A percentile compares a stretch with the other conserved stretches of the same genome.
phyloP scores from a whole-genome alignment of 2,888 invertebrate genomes.

The Sminthurides aquaticus region DNA sequence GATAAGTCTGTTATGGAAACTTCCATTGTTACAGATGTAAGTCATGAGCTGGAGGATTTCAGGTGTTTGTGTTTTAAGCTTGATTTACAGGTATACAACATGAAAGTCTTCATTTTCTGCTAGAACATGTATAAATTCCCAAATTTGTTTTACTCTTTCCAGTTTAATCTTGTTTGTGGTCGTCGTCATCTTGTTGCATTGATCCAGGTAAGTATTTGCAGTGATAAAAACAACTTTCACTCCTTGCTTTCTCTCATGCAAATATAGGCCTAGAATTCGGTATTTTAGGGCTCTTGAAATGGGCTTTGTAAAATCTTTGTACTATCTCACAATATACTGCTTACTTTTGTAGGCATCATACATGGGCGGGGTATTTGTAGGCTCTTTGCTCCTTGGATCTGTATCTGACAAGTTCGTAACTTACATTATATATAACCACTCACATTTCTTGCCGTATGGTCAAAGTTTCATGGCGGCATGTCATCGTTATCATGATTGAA shows the following conservation, averaged over 20 bases:
- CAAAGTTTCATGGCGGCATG: background rate
- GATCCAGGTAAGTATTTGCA: conserved; percentile 24
- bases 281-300: background rate
- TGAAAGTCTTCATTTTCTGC: background rate
- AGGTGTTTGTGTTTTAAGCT: too few relatives aligned
- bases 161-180: conserved; percentile 39
- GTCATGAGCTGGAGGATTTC: too few relatives aligned
- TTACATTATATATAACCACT: conserved; percentile 8
- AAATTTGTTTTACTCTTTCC: conserved; percentile 1
- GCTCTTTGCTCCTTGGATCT: conserved; percentile 33
- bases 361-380: conserved; percentile 37
- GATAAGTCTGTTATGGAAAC: conserved; percentile 33
- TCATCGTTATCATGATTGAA: background rate
- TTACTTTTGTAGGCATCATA: conserved; percentile 28
- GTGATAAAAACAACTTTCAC: too few relatives aligned
- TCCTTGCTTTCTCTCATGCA: too few relatives aligned
- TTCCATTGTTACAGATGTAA: conserved; percentile 38
- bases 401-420: conserved; percentile 34
- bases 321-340: background rate
- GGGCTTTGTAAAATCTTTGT: background rate
- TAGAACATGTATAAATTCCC: background rate
- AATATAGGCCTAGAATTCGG: too few relatives aligned
- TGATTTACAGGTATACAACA: conserved; percentile 19
- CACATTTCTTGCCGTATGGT: background rate
- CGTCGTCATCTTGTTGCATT: conserved; percentile 33